Percentiles rank a stretch among this genome's conserved stretches.
Conservation (phyloP, 2,113 vertebrate species). For the Clarias batrachus region DNA sequence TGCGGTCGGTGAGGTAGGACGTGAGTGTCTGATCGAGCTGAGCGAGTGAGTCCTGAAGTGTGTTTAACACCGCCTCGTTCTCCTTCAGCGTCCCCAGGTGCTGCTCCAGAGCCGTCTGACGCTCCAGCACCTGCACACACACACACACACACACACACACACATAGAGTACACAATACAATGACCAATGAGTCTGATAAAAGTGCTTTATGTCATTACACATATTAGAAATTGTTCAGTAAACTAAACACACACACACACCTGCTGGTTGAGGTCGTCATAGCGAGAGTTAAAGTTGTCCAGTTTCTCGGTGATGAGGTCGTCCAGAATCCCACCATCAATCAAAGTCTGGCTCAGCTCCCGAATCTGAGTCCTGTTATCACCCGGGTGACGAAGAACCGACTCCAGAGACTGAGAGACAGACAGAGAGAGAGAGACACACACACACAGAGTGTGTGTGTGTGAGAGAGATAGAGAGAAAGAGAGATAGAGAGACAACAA, state of each 20-base stretch:
- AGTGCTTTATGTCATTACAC: background rate
- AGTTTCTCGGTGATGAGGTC: slow-evolving; percentile 96
- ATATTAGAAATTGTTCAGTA: background rate
- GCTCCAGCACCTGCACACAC: slow-evolving; percentile 79
- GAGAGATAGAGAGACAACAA: background rate
- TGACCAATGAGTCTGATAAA: background rate
- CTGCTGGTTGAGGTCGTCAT: slow-evolving; percentile 87
- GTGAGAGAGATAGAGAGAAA: background rate
- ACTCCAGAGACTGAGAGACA: slow-evolving; percentile 82
- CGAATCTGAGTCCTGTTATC: slow-evolving; percentile 97
- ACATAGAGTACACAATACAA: background rate
- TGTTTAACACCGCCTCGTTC: slow-evolving; percentile 81
- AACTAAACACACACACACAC: slow-evolving; percentile 68
- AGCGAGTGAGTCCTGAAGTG: slow-evolving; percentile 83
- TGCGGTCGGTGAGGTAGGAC: slow-evolving; percentile 89
- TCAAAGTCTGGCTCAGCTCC: slow-evolving; percentile 93
- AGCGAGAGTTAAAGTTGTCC: slow-evolving; percentile 87
- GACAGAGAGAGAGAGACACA: background rate
- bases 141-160: slow-evolving; percentile 27
- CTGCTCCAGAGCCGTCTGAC: slow-evolving; percentile 87
- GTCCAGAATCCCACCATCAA: slow-evolving; percentile 96
- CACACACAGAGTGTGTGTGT: background rate
- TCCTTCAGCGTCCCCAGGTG: slow-evolving; percentile 83
- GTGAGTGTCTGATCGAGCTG: slow-evolving; percentile 90
- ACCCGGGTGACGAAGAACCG: slow-evolving; percentile 86